Conservation (phyloP, 2,113 vertebrate genomes). For the Hemiscyllium ocellatum region DNA sequence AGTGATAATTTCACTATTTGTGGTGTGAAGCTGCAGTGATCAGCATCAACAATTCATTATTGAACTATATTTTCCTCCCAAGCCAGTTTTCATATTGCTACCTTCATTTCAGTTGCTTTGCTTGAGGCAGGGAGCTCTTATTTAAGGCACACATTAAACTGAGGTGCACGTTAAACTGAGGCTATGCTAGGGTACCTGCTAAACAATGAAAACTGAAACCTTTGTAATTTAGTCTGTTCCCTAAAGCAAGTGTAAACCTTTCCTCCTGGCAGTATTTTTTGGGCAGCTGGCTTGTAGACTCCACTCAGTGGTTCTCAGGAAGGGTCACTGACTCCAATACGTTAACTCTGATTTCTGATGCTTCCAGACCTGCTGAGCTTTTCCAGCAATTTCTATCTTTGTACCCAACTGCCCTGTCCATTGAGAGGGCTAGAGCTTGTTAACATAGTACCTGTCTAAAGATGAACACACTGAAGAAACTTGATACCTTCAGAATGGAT, state of each 20-base stretch:
- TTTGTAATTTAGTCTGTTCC: not conserved
- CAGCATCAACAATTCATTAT: not conserved
- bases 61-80: not conserved
- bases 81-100: not conserved
- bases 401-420: not conserved
- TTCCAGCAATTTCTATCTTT: too few species aligned
- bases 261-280: not conserved
- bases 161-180: not conserved
- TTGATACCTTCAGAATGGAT: not conserved
- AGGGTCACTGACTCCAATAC: too few species aligned
- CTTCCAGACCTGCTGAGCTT: too few species aligned
- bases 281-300: not conserved
- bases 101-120: not conserved
- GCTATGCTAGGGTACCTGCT: not conserved
- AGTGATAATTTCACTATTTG: not conserved
- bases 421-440: not conserved
- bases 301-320: too few species aligned
- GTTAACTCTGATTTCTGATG: too few species aligned
- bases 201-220: not conserved
- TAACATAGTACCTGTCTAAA: not conserved
- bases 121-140: not conserved
- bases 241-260: not conserved
- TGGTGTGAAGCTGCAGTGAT: not conserved
- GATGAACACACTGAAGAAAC: not conserved
- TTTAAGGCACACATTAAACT: not conserved